Evolutionary conservation across 2,113 vertebrate genomes (phyloP), one percentile per base, ranked within the genome.

Genomic region (Bombycilla garrulus): DNA sequence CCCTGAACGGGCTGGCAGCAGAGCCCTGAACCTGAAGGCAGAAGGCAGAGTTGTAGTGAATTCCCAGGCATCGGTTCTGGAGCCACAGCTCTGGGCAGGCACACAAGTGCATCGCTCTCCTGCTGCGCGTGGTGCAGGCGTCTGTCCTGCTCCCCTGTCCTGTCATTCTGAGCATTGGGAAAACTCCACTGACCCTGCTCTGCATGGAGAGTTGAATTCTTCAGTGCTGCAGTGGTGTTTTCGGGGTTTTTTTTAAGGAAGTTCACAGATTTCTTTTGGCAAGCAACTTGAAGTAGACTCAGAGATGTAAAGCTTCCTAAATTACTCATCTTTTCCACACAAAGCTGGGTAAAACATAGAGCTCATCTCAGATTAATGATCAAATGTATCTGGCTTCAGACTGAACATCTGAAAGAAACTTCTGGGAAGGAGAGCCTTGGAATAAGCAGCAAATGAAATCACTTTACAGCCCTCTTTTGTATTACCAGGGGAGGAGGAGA

Each of bases 91-190:
- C 64, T 47, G 70, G 53, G 50, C 56, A 66, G 60, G 22, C 15
- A 0, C 15, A 47, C 31, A 13, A 42, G 35, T 10, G 40, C 53
- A 5, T 40, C 0, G 0, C 35, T 58, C 11, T 56, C 8, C 22
- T 58, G 26, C 57, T 42, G 33, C 0, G 0, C 11, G 24, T 9
- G 22, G 8, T 17, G 8, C 1, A 0, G 12, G 17, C 40, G 6
- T 15, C 64, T 66, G 36, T 70, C 1, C 1, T 23, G 25, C 56
- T 70, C 9, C 10, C 42, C 31, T 72, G 56, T 33, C 48, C 56
- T 51, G 44, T 42, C 57, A 6, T 82, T 81, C 26, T 40, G 51
- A 65, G 57, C 15, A 2, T 31, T 2, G 2, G 31, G 20, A 54
- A 36, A 54, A 24, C 65, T 91, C 56, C 20, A 10, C 54, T 84